phyloP scores from a whole-genome alignment of 2,113 vertebrate genomes.

The Bettongia penicillata region DNA sequence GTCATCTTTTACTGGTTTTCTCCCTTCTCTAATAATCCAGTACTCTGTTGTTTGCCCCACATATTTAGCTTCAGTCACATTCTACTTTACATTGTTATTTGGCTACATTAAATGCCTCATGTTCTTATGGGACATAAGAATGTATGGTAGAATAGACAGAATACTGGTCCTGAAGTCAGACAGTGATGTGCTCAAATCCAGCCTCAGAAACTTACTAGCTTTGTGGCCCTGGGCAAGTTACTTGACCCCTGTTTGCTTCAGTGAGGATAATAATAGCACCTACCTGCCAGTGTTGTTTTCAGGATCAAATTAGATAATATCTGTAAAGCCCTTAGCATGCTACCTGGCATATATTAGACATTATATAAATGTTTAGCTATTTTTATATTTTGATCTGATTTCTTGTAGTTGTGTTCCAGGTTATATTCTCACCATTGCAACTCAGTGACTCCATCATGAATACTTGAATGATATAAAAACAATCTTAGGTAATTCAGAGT shows the following conservation, averaged over 20 bases:
- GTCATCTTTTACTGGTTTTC: neutral
- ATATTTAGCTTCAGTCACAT: neutral
- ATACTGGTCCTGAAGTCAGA: neutral
- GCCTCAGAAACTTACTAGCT: neutral
- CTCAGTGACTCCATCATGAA: neutral
- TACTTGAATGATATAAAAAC: no score
- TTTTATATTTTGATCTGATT: neutral
- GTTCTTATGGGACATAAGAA: no score
- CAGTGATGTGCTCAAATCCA: neutral
- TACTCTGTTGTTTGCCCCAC: neutral
- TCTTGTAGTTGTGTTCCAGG: neutral
- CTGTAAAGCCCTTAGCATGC: neutral
- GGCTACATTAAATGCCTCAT: neutral
- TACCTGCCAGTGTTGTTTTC: neutral
- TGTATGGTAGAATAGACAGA: neutral
- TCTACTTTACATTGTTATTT: neutral
- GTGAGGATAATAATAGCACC: neutral
- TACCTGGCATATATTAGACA: neutral
- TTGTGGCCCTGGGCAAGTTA: neutral
- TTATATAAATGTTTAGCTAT: neutral
- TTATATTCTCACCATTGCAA: neutral
- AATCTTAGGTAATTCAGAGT: no score
- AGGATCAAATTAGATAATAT: neutral
- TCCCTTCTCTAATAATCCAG: neutral
- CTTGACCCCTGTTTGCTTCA: neutral